Evolutionary conservation across 2,797 vertebrate genomes (phyloP), one percentile per base, ranked within the genome.

Genomic region (Schizopygopsis pylzovi): DNA sequence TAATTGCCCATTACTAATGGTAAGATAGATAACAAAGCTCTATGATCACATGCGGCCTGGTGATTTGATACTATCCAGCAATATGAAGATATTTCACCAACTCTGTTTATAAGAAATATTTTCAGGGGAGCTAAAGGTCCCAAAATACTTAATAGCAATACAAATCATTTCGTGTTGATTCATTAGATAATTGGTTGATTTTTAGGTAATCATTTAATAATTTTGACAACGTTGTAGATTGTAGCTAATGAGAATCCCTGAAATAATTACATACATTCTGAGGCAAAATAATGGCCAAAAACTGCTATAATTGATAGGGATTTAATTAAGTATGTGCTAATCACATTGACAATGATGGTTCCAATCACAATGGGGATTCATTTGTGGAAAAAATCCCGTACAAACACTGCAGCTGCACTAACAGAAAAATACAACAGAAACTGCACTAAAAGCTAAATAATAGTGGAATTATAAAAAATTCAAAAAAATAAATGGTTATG

Each of bases 11-110:
- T 89, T 89, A 89, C 68, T 88, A 86, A 92, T 91, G 85, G 90
- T 89, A 87, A 93, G 89, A 88, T 83, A 89, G 86, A 91, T 87
- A 89, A 89, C 81, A 88, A 87, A 88, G 88, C 88, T 75, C 71
- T 39, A 68, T 83, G 56, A 80, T 86, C 65, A 68, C 45, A 52
- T 20, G 25, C 0, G 7, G 41, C 37, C 67, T 63, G 28, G 54
- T 59, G 6, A 68, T 70, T 67, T 43, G 22, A 85, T 49, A 37
- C 73, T 33, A 78, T 70, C 15, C n/a, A 68, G 33, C 82, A 56
- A 56, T 68, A 41, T 78, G 18, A 41, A 56, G 25, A 63, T 63
- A 63, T 75, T 61, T 83, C 33, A 45, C 16, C 11, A 61, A 45
- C 16, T 18, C 6, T 2, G 39, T 73, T 83, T 47, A 73, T 16